These are phyloP conservation scores for Neolamprologus caudopunctatus DNA, from an alignment of 2,113 vertebrate species.

Conservation along the genomic window DNA sequence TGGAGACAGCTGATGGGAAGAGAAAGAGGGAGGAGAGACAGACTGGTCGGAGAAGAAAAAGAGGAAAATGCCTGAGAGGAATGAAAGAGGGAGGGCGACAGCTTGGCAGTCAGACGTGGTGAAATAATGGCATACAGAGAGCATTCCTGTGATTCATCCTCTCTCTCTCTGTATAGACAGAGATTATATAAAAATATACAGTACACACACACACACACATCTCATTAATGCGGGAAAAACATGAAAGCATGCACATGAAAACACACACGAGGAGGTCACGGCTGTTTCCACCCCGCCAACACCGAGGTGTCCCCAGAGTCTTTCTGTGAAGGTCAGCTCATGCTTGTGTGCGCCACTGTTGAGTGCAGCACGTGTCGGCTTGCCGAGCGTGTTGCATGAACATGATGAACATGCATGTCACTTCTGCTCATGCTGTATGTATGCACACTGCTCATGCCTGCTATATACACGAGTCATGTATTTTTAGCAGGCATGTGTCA, in stretches of 20 bases:
- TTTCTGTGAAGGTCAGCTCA: conserved; percentile 53
- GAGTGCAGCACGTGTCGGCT: conserved; percentile 6
- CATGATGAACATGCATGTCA: conserved; percentile 16
- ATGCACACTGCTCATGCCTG: not conserved
- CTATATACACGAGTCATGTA: not conserved
- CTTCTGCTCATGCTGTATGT: not conserved
- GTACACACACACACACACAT: not conserved
- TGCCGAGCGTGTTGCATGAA: not conserved
- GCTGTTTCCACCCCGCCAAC: conserved; percentile 21
- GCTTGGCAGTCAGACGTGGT: conserved; percentile 24
- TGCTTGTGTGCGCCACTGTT: conserved; percentile 25
- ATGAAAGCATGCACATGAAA: not conserved
- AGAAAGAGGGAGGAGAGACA: not conserved
- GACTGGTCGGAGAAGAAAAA: conserved; percentile 8
- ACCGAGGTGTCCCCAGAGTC: conserved; percentile 30
- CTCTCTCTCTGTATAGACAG: not conserved
- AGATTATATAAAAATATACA: not conserved
- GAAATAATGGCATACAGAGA: conserved; percentile 23
- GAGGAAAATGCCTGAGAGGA: not conserved
- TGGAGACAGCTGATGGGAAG: conserved; percentile 12
- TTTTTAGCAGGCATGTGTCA: conserved; percentile 6
- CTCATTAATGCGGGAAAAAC: not conserved
- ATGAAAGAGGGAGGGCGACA: not conserved
- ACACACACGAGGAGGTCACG: conserved; percentile 19
- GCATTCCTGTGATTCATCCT: not conserved